Conservation (phyloP, 2,888 invertebrate species). For the Emesis russula region DNA sequence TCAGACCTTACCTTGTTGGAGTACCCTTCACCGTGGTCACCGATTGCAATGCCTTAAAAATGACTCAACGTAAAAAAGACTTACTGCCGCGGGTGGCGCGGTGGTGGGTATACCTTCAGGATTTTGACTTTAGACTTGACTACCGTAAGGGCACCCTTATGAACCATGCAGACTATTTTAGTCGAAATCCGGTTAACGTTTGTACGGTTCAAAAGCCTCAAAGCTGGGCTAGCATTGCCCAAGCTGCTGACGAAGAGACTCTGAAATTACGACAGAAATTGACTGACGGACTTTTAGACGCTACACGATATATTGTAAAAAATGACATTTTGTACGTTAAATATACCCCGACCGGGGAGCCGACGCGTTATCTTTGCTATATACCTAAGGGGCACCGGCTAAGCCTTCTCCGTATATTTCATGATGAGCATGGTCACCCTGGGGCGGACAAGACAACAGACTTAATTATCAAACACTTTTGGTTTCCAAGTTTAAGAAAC, state of each 20-base stretch:
- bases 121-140: constrained; percentile 30
- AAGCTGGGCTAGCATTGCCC: constrained; percentile 34
- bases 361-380: constrained; percentile 68
- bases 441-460: constrained; percentile 51
- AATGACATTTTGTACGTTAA: constrained; percentile 74
- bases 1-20: constrained; percentile 77
- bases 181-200: constrained; percentile 30
- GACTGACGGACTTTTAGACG: constrained; percentile 74
- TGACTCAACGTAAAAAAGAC: constrained; percentile 83
- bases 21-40: constrained; percentile 77
- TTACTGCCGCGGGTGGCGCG: constrained; percentile 35
- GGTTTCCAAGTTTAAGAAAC: constrained; percentile 60
- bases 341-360: constrained; percentile 58
- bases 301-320: constrained; percentile 43
- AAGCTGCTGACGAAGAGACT: constrained; percentile 56
- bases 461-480: constrained; percentile 66
- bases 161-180: constrained; percentile 7
- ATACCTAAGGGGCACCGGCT: constrained; percentile 84
- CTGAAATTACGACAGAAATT: constrained; percentile 22
- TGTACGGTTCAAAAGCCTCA: not conserved
- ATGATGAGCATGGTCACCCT: constrained; percentile 53
- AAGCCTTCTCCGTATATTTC: constrained; percentile 83
- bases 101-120: constrained; percentile 35
- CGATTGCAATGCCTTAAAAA: constrained; percentile 89
- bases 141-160: not conserved